A percentile compares a stretch with the other conserved stretches of the same genome.
Evolutionary conservation across 2,888 invertebrate species (phyloP).

Genomic region (Drosophila cognata): DNA sequence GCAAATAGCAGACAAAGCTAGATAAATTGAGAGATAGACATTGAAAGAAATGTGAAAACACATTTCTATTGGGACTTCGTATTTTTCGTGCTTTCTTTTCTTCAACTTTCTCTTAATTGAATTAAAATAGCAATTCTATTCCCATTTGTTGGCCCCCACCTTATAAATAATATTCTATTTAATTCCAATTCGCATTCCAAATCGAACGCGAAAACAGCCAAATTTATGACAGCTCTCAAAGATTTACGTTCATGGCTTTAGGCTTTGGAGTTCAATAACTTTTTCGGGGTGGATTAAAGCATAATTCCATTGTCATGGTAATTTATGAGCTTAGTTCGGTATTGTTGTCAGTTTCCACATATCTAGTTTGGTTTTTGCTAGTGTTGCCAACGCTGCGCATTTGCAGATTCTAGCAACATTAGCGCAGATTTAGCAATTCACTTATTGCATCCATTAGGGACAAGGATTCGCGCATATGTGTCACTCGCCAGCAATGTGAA

Average conservation of each 20-base stretch:
- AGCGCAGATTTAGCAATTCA: slow-evolving; percentile 65
- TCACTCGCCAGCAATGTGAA: slow-evolving; percentile 13
- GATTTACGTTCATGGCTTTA: slow-evolving; percentile 63
- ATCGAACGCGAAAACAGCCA: slow-evolving; percentile 56
- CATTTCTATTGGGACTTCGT: not conserved
- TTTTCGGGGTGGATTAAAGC: slow-evolving; percentile 66
- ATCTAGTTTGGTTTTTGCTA: slow-evolving; percentile 2
- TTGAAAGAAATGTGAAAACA: not conserved
- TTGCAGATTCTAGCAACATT: slow-evolving; percentile 65
- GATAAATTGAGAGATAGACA: not conserved
- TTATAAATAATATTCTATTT: slow-evolving; percentile 70
- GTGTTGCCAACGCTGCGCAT: slow-evolving; percentile 18
- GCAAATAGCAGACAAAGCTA: slow-evolving; percentile 10
- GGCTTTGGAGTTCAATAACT: slow-evolving; percentile 67
- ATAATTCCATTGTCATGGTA: slow-evolving; percentile 79
- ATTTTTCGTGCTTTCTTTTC: slow-evolving; percentile 11
- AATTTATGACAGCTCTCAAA: slow-evolving; percentile 75
- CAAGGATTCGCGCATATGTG: slow-evolving; percentile 69
- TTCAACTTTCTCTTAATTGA: slow-evolving; percentile 65
- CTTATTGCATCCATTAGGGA: slow-evolving; percentile 68
- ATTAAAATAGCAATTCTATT: slow-evolving; percentile 72
- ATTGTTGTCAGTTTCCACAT: slow-evolving; percentile 60
- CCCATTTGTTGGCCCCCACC: slow-evolving; percentile 24
- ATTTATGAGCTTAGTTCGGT: slow-evolving; percentile 75
- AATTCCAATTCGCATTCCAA: slow-evolving; percentile 53